Conservation (phyloP, 1,140 invertebrate species). For the Mylabris phalerata region DNA sequence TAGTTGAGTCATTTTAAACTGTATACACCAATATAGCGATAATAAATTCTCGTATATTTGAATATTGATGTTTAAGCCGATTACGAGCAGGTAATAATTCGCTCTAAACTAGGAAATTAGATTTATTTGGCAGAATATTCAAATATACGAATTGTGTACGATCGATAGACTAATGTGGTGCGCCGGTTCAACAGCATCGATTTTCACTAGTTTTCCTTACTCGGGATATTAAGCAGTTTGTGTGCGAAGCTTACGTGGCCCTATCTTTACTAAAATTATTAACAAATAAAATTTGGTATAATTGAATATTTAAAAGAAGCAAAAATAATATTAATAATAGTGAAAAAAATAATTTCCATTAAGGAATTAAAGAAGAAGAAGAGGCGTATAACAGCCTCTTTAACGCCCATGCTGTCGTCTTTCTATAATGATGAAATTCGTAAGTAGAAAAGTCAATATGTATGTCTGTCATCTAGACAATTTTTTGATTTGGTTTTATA, state of each 20-base stretch:
- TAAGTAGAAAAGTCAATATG: background rate
- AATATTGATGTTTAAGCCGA: no score
- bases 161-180: background rate
- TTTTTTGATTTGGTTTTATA: background rate
- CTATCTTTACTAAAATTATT: background rate
- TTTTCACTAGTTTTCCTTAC: background rate
- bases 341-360: constrained; percentile 7
- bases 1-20: no score
- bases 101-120: no score
- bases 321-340: no score
- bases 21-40: no score
- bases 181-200: constrained; percentile 15
- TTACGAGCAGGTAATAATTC: no score
- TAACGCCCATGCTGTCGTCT: constrained; percentile 27
- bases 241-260: constrained; percentile 13
- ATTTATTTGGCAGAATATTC: no score
- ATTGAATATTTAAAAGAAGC: no score
- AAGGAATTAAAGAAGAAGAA: constrained; percentile 9
- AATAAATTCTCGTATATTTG: no score
- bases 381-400: constrained; percentile 21
- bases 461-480: background rate
- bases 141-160: no score
- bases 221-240: no score
- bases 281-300: no score
- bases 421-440: constrained; percentile 14